Base-by-base conservation (phyloP, 2,888 invertebrate species). In the Vanessa cardui region DNA sequence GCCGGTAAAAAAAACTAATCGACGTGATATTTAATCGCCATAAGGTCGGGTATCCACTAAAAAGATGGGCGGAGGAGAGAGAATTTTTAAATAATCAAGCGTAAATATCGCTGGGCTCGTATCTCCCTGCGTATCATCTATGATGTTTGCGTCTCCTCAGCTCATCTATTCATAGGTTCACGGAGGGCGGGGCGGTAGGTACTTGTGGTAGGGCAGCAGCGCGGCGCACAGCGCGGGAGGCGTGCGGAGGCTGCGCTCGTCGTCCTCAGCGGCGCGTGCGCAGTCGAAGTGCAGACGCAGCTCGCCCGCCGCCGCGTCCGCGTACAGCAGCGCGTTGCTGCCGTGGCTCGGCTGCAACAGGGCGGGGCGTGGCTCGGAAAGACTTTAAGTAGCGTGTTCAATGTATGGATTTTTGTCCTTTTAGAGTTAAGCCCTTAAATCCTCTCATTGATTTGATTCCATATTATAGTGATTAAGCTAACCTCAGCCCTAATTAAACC, bases 181-280 rank as follows among this genome's bases (percentile, higher is more conserved):
- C 6, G 9, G 9, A 18, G 16, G 31, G 58, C 49, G 33, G 47
- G 44, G 20, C 2, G 9, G 54, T 2, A 74, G 79, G 78, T 58
- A 90, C 90, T 88, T 90, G 72, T 90, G 90, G 1, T 69, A 73
- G 0, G 90, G 90, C 71, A 90, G 77, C 33, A 90, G 68, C 0
- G 71, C 74, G 0, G 81, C 76, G 1, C 66, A 65, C 6, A 92
- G 69, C 0, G 62, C 58, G 1, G 90, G 89, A 39, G 89, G 78
- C 0, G 61, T 5, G 26, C 26, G 70, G 6, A 70, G 47, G 6
- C 70, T 70, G 2, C 84, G 79, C 58, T 87, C 87, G 60, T 86
- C 86, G 0, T 72, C 66, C 0, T 80, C 80, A 0, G 73, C 12
- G 70, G 71, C 69, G 66, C 72, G 6, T 68, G 39, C 58, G 62